Evolutionary conservation across 2,888 invertebrate genomes (phyloP).

Genomic region (Mythimna albipuncta): DNA sequence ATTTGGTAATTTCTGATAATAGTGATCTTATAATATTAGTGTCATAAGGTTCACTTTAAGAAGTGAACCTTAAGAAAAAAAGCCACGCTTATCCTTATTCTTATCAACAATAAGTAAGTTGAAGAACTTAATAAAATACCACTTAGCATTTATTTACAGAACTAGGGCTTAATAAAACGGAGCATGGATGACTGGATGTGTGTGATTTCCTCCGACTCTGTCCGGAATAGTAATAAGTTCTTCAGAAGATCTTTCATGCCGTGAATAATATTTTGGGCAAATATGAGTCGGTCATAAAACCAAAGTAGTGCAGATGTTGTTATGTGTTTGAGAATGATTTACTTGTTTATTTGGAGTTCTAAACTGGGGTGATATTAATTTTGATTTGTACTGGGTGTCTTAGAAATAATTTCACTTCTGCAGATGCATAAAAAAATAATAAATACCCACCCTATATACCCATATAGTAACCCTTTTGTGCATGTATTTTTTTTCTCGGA

Average conservation of each 20-base stretch:
- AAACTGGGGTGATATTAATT: not conserved
- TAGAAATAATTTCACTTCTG: too few relatives aligned
- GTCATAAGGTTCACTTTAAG: too few relatives aligned
- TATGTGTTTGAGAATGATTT: not conserved
- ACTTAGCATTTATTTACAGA: slow-evolving; percentile 74
- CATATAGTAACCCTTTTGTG: too few relatives aligned
- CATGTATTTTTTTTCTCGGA: too few relatives aligned
- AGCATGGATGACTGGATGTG: slow-evolving; percentile 64
- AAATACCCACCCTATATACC: too few relatives aligned
- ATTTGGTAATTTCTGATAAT: too few relatives aligned
- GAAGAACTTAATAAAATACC: slow-evolving; percentile 78
- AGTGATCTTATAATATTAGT: too few relatives aligned
- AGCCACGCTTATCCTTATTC: slow-evolving; percentile 74
- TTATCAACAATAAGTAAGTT: slow-evolving; percentile 69
- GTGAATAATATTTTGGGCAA: slow-evolving; percentile 46
- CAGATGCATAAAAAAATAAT: too few relatives aligned
- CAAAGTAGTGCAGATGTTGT: slow-evolving; percentile 14
- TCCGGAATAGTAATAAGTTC: slow-evolving; percentile 64
- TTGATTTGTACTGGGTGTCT: too few relatives aligned
- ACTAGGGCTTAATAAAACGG: slow-evolving; percentile 72
- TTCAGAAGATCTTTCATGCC: slow-evolving; percentile 47
- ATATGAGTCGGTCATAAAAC: slow-evolving; percentile 35
- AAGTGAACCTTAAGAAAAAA: too few relatives aligned
- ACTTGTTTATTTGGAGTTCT: not conserved
- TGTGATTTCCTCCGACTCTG: slow-evolving; percentile 71